Percentiles rank a stretch among this genome's conserved stretches.
Conservation (phyloP, 2,888 invertebrate species). For the Meta bourneti region DNA sequence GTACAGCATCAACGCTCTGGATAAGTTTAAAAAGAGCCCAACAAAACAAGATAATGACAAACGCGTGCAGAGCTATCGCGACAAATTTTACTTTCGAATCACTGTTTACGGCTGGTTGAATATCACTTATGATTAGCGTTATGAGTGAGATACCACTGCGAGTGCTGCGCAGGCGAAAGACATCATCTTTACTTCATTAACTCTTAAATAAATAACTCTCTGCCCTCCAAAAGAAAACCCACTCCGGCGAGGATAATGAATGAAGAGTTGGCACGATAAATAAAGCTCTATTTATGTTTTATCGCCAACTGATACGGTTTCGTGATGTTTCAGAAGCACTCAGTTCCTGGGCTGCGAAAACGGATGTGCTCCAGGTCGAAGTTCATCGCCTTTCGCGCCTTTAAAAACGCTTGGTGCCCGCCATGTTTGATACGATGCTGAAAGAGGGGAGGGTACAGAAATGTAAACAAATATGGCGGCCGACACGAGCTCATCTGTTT, state of each 20-base stretch:
- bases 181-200: slow-evolving; percentile 66
- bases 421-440: slow-evolving; percentile 61
- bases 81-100: slow-evolving; percentile 47
- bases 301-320: slow-evolving; percentile 64
- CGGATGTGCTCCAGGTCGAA: slow-evolving; percentile 59
- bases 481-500: slow-evolving; percentile 64
- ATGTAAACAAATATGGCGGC: slow-evolving; percentile 74
- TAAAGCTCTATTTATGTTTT: slow-evolving; percentile 71
- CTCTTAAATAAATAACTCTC: slow-evolving; percentile 61
- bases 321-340: slow-evolving; percentile 34
- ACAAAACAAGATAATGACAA: slow-evolving; percentile 9
- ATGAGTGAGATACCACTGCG: slow-evolving; percentile 25
- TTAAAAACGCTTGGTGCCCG: slow-evolving; percentile 45
- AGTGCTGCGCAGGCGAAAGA: not conserved
- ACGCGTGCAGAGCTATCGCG: slow-evolving; percentile 10
- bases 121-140: slow-evolving; percentile 55
- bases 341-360: slow-evolving; percentile 55
- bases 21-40: not conserved
- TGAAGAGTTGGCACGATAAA: slow-evolving; percentile 67
- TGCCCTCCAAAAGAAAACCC: slow-evolving; percentile 41
- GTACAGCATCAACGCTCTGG: not conserved
- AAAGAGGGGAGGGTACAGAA: slow-evolving; percentile 36
- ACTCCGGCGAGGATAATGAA: slow-evolving; percentile 58
- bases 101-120: slow-evolving; percentile 29
- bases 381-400: slow-evolving; percentile 63